A percentile compares a stretch with the other conserved stretches of the same genome.
These are phyloP conservation scores for Takifugu ocellatus DNA, from an alignment of 2,797 vertebrate genomes.

Conservation along the genomic window DNA sequence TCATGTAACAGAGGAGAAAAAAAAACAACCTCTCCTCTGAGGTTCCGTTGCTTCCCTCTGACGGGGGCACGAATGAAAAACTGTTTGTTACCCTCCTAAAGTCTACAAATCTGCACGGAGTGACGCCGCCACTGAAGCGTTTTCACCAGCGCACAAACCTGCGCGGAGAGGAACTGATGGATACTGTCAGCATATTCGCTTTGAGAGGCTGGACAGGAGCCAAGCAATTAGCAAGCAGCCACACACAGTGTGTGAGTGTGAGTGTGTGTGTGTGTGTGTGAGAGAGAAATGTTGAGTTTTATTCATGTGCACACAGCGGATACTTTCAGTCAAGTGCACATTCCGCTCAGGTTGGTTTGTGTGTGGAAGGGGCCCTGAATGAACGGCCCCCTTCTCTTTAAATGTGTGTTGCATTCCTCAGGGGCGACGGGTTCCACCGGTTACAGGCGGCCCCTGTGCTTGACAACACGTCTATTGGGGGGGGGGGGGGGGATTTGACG, in stretches of 20 bases:
- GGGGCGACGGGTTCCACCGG: slow-evolving; percentile 44
- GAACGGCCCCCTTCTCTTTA: slow-evolving; percentile 33
- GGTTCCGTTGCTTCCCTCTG: slow-evolving; percentile 16
- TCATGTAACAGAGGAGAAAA: slow-evolving; percentile 24
- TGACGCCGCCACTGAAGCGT: neutral
- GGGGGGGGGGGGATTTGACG: neutral
- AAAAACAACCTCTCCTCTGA: slow-evolving; percentile 4
- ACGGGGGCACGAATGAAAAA: slow-evolving; percentile 1
- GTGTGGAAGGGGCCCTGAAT: slow-evolving; percentile 23
- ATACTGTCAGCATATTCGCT: slow-evolving; percentile 39
- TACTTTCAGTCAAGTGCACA: slow-evolving; percentile 20
- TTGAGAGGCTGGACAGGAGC: slow-evolving; percentile 33
- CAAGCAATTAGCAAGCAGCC: slow-evolving; percentile 57
- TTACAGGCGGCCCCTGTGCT: neutral
- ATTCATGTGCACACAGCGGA: slow-evolving; percentile 9
- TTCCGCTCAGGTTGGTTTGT: slow-evolving; percentile 5
- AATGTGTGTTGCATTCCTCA: slow-evolving; percentile 41
- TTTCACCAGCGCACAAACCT: slow-evolving; percentile 5
- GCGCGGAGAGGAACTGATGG: slow-evolving; percentile 9
- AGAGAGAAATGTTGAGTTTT: slow-evolving; percentile 3
- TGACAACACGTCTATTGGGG: neutral
- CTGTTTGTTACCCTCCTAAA: slow-evolving; percentile 2
- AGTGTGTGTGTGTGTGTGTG: slow-evolving; percentile 1
- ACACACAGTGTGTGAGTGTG: slow-evolving; percentile 13
- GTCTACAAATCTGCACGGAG: neutral